phyloP scores from a whole-genome alignment of 2,888 invertebrate species.

The Dendrolimus pini region DNA sequence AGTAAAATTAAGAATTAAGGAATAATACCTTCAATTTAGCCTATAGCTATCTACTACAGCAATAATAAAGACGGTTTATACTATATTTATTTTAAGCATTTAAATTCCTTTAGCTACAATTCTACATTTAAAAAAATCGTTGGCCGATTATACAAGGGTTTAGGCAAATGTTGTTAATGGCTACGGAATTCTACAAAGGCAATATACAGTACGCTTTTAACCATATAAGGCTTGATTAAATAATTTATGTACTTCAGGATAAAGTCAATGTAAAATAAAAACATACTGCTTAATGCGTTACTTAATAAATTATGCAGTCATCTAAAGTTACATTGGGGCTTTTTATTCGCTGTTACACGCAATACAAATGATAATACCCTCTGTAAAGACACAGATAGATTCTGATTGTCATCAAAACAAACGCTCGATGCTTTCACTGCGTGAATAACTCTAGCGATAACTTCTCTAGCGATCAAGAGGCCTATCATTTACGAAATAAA shows the following conservation, averaged over 20 bases:
- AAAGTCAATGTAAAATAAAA: neutral
- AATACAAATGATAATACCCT: slow-evolving; percentile 56
- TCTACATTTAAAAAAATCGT: too few species aligned
- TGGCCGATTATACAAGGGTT: too few species aligned
- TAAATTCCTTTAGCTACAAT: too few species aligned
- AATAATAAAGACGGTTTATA: neutral
- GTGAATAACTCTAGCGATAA: slow-evolving; percentile 52
- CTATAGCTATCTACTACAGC: neutral
- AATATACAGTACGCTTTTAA: too few species aligned
- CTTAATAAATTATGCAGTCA: slow-evolving; percentile 37
- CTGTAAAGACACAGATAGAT: slow-evolving; percentile 54
- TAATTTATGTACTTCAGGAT: neutral
- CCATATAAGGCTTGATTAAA: neutral
- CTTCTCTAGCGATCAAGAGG: slow-evolving; percentile 53
- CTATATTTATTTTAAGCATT: too few species aligned
- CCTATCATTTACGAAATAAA: slow-evolving; percentile 66
- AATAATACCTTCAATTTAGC: slow-evolving; percentile 20
- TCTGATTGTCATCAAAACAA: slow-evolving; percentile 65
- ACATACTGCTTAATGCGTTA: slow-evolving; percentile 21
- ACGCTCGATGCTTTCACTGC: slow-evolving; percentile 43
- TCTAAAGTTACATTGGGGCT: slow-evolving; percentile 33
- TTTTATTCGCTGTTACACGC: slow-evolving; percentile 37
- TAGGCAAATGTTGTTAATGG: too few species aligned
- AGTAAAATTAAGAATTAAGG: slow-evolving; percentile 14
- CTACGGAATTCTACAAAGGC: too few species aligned